These are phyloP conservation scores for Meandrina meandrites DNA, from an alignment of 92 coral and sea anemone genomes.

Conservation along the genomic window DNA sequence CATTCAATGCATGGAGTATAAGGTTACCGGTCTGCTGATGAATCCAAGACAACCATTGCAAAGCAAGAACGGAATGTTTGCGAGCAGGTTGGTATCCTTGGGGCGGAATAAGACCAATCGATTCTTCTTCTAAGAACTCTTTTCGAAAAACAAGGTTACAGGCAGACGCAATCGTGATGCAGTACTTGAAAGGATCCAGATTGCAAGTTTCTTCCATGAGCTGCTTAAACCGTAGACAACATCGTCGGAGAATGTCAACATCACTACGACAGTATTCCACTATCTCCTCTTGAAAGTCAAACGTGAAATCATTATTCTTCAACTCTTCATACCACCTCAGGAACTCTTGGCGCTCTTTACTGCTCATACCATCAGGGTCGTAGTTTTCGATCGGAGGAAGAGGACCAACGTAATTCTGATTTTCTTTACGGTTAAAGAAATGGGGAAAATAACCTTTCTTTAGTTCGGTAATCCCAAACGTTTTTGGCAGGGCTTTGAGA, in stretches of 20 bases:
- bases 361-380: constrained; percentile 60
- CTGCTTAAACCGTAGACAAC: constrained; percentile 43
- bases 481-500: constrained; percentile 49
- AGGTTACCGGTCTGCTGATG: constrained; percentile 4
- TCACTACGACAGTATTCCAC: constrained; percentile 58
- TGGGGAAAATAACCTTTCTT: constrained; percentile 64
- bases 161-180: constrained; percentile 52
- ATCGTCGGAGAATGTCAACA: constrained; percentile 53
- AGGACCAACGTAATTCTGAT: constrained; percentile 52
- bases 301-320: constrained; percentile 14
- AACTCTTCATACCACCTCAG: constrained; percentile 35
- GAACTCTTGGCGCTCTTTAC: constrained; percentile 21
- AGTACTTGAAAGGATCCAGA: constrained; percentile 39
- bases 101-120: constrained; percentile 55
- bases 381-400: constrained; percentile 41
- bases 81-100: constrained; percentile 41
- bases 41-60: constrained; percentile 37
- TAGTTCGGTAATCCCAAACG: constrained; percentile 61
- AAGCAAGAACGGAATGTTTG: constrained; percentile 36
- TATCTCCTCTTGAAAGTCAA: constrained; percentile 57
- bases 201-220: constrained; percentile 36
- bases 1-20: constrained; percentile 51
- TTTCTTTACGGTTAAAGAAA: constrained; percentile 39
- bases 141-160: constrained; percentile 50
- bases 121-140: constrained; percentile 29